Evolutionary conservation across 2,888 invertebrate genomes (phyloP).

Genomic region (Apamea anceps): DNA sequence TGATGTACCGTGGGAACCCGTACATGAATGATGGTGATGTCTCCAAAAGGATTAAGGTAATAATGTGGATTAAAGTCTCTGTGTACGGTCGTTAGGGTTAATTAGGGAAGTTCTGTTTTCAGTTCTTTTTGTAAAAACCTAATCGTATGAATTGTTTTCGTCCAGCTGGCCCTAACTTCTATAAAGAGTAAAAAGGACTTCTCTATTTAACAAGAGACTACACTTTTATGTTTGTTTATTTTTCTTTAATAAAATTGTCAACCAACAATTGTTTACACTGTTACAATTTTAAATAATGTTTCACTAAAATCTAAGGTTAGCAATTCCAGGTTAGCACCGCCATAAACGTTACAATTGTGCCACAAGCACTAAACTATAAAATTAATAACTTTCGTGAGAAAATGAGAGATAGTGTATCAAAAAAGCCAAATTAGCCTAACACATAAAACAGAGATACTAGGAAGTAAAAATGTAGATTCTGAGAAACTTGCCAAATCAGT

Average conservation of each 20-base stretch:
- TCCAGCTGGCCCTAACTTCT: too few species aligned
- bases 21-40: slow-evolving; percentile 63
- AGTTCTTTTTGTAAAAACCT: not conserved
- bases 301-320: not conserved
- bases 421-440: not conserved
- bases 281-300: not conserved
- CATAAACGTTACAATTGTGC: not conserved
- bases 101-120: slow-evolving; percentile 9
- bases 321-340: not conserved
- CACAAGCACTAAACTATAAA: not conserved
- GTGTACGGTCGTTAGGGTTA: not conserved
- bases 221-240: not conserved
- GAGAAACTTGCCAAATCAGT: not conserved
- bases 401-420: not conserved
- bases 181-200: not conserved
- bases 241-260: not conserved
- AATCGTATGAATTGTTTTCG: not conserved
- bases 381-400: not conserved
- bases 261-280: not conserved
- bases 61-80: slow-evolving; percentile 47
- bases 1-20: slow-evolving; percentile 70
- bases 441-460: not conserved
- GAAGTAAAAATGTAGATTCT: not conserved
- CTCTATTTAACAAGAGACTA: not conserved
- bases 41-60: slow-evolving; percentile 57